These are phyloP conservation scores for Pseudopodoces humilis DNA, from an alignment of 2,113 vertebrate species.

Conservation along the genomic window DNA sequence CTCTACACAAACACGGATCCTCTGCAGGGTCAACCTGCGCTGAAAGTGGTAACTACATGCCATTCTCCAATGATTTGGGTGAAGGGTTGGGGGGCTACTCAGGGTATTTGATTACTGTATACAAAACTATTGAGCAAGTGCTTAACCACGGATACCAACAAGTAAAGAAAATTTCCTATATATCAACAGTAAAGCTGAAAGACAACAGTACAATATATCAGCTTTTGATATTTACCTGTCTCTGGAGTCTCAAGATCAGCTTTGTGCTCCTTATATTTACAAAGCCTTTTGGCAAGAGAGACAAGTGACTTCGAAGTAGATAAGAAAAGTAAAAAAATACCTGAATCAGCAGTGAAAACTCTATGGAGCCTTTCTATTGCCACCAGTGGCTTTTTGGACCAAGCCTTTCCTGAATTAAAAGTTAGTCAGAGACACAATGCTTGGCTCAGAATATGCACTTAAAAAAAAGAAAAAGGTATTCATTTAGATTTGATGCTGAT, in stretches of 20 bases:
- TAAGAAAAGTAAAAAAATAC: background rate
- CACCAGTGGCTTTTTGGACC: background rate
- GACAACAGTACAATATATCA: background rate
- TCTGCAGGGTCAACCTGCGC: background rate
- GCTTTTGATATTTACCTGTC: background rate
- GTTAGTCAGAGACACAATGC: background rate
- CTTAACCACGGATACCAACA: background rate
- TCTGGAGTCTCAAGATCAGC: background rate
- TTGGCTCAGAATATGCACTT: background rate
- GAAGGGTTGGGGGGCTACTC: background rate
- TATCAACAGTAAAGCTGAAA: background rate
- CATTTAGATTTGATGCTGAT: conserved; percentile 12
- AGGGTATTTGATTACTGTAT: background rate
- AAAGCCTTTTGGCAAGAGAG: background rate
- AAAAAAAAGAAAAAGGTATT: background rate
- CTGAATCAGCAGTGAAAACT: background rate
- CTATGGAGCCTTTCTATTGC: background rate
- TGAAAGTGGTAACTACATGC: background rate
- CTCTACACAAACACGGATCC: background rate
- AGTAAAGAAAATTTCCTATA: background rate
- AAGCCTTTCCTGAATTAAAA: background rate
- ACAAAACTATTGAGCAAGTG: background rate
- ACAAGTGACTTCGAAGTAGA: background rate
- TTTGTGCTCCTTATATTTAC: background rate
- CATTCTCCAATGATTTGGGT: background rate